A percentile compares a stretch with the other conserved stretches of the same genome.
Conservation (phyloP, 2,797 vertebrate species). For the Carapus acus region DNA sequence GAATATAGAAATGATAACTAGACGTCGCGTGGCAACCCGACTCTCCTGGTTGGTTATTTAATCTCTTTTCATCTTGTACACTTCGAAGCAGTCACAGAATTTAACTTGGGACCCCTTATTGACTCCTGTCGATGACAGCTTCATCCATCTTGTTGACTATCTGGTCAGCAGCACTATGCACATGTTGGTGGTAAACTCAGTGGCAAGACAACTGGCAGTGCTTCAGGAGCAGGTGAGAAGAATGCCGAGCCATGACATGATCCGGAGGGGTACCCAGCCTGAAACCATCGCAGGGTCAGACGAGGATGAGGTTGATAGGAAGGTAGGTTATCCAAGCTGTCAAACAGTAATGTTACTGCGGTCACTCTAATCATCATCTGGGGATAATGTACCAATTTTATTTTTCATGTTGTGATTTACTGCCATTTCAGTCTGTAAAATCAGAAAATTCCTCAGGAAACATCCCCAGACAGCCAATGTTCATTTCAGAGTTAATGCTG, state of each 20-base stretch:
- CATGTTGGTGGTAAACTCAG: conserved; percentile 70
- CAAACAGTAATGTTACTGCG: not conserved
- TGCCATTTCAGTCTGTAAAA: conserved; percentile 22
- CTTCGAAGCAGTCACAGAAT: not conserved
- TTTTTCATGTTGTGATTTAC: no score
- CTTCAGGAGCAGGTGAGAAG: conserved; percentile 69
- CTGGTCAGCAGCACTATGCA: conserved; percentile 79
- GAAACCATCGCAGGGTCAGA: not conserved
- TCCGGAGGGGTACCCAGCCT: conserved; percentile 68
- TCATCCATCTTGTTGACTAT: conserved; percentile 81
- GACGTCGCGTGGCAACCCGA: conserved; percentile 64
- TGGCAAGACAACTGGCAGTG: conserved; percentile 64
- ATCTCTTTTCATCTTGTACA: not conserved
- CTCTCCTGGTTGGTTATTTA: conserved; percentile 70
- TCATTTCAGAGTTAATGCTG: conserved; percentile 76
- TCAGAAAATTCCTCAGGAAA: conserved; percentile 53
- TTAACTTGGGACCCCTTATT: no score
- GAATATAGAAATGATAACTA: conserved; percentile 64
- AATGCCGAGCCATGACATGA: conserved; percentile 65
- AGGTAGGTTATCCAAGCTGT: conserved; percentile 49
- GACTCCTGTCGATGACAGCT: no score
- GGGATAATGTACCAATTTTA: no score
- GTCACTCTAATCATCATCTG: not conserved
- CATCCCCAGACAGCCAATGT: conserved; percentile 65
- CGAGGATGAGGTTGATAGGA: conserved; percentile 53